A percentile compares a stretch with the other conserved stretches of the same genome.
Evolutionary conservation across 2,888 invertebrate genomes (phyloP).

Genomic region (Harmothoe impar): DNA sequence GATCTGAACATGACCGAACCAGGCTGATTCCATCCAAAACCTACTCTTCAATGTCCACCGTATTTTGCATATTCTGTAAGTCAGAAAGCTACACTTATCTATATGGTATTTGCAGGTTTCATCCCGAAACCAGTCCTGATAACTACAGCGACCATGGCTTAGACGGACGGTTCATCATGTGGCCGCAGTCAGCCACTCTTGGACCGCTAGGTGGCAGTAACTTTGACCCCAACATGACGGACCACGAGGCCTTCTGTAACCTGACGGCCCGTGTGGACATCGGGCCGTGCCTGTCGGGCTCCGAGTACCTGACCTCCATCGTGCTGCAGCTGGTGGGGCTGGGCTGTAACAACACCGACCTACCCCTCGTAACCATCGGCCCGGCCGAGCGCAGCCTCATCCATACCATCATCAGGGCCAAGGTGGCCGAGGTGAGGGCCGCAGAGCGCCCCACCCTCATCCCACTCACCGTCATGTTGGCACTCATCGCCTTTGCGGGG

Average conservation of each 20-base stretch:
- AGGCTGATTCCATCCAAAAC: too few relatives aligned
- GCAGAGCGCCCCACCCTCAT: background rate
- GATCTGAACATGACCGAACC: too few relatives aligned
- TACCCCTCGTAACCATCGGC: background rate
- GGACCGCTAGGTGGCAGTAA: background rate
- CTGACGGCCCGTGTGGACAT: background rate
- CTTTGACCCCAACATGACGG: background rate
- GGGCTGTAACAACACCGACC: background rate
- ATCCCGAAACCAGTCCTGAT: too few relatives aligned
- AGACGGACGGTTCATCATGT: too few relatives aligned
- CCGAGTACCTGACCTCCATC: constrained; percentile 19
- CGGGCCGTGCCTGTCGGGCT: background rate
- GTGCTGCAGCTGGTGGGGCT: background rate
- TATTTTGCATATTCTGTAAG: too few relatives aligned
- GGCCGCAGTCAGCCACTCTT: too few relatives aligned
- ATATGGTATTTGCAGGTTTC: too few relatives aligned
- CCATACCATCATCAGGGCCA: background rate
- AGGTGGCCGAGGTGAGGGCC: background rate
- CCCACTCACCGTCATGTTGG: constrained; percentile 60
- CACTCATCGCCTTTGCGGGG: constrained; percentile 67
- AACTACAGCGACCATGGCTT: too few relatives aligned
- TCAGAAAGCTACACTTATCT: too few relatives aligned
- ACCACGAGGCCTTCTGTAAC: background rate
- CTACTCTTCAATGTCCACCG: too few relatives aligned
- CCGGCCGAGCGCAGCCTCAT: background rate